Evolutionary conservation across 2,888 invertebrate genomes (phyloP).

Genomic region (Trilocha varians): DNA sequence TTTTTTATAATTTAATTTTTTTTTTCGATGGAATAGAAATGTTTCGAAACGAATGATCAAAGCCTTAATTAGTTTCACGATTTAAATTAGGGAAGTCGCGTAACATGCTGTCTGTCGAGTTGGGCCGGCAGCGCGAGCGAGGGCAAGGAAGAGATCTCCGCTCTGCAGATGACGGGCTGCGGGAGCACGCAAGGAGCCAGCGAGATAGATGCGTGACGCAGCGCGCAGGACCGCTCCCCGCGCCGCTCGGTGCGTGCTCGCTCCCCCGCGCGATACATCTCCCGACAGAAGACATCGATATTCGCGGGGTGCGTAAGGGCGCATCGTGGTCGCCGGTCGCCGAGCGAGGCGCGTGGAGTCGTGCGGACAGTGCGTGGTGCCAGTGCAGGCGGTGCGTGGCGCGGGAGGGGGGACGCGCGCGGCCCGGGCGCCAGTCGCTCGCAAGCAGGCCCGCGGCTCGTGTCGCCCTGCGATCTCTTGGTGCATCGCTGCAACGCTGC

Average conservation of each 20-base stretch:
- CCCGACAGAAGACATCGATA: constrained; percentile 64
- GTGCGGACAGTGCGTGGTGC: constrained; percentile 34
- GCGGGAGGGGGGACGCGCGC: constrained; percentile 41
- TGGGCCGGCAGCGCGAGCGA: constrained; percentile 9
- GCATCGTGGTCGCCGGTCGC: constrained; percentile 30
- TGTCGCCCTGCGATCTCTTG: constrained; percentile 46
- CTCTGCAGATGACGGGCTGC: constrained; percentile 62
- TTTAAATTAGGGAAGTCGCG: not conserved
- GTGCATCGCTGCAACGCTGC: constrained; percentile 49
- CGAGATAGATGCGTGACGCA: constrained; percentile 71
- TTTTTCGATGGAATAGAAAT: not conserved
- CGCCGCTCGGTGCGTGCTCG: constrained; percentile 42
- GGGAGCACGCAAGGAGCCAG: constrained; percentile 57
- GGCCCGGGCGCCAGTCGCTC: constrained; percentile 70
- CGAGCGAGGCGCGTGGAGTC: constrained; percentile 23
- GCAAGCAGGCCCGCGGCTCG: constrained; percentile 58
- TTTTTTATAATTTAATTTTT: not conserved
- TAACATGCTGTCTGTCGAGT: not conserved
- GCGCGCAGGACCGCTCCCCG: constrained; percentile 63
- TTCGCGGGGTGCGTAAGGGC: constrained; percentile 58
- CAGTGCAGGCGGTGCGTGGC: constrained; percentile 42
- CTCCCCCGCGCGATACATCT: constrained; percentile 34
- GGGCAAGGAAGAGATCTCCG: constrained; percentile 25
- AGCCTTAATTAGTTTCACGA: not conserved
- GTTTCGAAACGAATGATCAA: not conserved